Conservation (phyloP, 2,797 vertebrate genomes). For the Galagoides demidoff region DNA sequence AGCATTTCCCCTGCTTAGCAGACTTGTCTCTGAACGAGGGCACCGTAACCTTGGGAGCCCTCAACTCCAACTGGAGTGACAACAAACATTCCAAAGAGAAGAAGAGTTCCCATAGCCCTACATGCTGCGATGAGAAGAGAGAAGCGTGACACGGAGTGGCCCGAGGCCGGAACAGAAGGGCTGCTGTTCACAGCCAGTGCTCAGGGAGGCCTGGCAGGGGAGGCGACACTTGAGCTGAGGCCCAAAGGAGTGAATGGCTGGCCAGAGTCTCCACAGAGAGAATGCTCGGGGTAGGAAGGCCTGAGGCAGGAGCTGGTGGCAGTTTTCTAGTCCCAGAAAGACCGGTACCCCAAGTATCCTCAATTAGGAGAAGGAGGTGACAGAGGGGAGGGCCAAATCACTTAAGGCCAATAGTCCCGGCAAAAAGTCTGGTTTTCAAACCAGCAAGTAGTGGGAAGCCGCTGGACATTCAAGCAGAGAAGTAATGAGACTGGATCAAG, state of each 20-base stretch:
- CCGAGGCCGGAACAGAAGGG: background rate
- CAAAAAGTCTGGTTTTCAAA: background rate
- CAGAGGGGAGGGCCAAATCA: too few species aligned
- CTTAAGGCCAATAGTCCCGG: background rate
- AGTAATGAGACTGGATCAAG: background rate
- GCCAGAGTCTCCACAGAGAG: too few species aligned
- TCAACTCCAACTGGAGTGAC: background rate
- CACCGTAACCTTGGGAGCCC: background rate
- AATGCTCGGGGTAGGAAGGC: background rate
- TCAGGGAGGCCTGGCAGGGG: background rate
- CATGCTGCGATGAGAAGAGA: background rate
- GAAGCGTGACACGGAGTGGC: fast-evolving
- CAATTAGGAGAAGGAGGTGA: background rate
- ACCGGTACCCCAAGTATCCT: background rate
- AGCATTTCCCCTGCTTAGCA: background rate
- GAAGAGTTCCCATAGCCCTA: fast-evolving
- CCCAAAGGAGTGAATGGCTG: background rate
- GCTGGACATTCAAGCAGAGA: background rate
- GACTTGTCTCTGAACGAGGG: background rate
- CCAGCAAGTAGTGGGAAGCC: background rate
- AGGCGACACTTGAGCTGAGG: background rate
- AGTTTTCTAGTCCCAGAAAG: background rate
- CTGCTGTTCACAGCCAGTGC: background rate
- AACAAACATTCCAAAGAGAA: background rate
- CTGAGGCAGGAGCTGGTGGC: background rate